Evolutionary conservation across 2,113 vertebrate species (phyloP), one percentile per base, ranked within the genome.

Genomic region (Raja brachyura): DNA sequence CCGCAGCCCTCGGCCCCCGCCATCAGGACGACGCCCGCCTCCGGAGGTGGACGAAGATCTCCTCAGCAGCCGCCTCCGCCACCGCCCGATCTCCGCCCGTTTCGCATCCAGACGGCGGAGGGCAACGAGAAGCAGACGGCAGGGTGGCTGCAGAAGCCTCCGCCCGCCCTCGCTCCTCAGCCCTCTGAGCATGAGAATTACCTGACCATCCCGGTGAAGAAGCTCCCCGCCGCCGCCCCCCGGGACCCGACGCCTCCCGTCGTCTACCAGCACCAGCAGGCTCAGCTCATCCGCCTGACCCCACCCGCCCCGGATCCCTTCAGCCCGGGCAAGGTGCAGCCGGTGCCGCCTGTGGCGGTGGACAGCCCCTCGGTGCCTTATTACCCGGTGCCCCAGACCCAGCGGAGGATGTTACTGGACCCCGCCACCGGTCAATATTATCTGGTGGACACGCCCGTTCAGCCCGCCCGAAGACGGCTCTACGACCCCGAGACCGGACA

Each of bases 401-500:
- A 99, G 95, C 96, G 98, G 93, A 99, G 98, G 95, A 97, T 99
- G 97, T 97, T 99, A 78, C 95, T 99, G 95, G 98, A 99, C 94
- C 97, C 98, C 90, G 97, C 96, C 86, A 99, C 98, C 0, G 98
- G 98, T 56, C 98, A 97, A 94, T 99, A 98, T 95, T 99, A 99
- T 94, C 95, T 99, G 93, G 98, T 99, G 93, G 98, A 99, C 95
- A 97, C 98, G 0, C 98, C 98, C 0, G 94, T 98, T n/a, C 97
- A 96, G 94, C 97, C 96, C 0, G 75, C 97, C 93, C 98, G 97
- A 92, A 97, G 96, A 81, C 97, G 98, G 88, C 97, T 99, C 4
- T 99, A 98, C 93, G 98, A 99, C 94, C 98, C 98, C 0, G 98
- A 99, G 94, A 99, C 98, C 0, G 97, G 98, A 5, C 98, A 99